These are phyloP conservation scores for Penelope pileata DNA, from an alignment of 2,113 vertebrate species.

Conservation along the genomic window DNA sequence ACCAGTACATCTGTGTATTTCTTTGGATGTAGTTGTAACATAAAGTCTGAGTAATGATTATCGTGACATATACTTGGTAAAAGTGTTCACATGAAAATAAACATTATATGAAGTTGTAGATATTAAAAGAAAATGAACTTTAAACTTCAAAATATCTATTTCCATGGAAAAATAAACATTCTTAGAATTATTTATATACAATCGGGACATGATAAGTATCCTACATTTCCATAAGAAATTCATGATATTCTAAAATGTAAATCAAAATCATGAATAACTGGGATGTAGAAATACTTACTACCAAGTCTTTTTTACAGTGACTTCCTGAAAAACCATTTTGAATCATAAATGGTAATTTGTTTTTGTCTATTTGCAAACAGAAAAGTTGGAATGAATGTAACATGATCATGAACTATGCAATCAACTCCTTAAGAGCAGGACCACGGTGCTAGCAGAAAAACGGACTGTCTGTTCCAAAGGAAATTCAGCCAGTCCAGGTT, in stretches of 20 bases:
- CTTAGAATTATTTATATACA: neutral
- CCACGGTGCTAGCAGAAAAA: accelerated
- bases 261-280: neutral
- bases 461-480: neutral
- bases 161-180: neutral
- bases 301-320: neutral
- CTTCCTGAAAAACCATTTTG: neutral
- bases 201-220: neutral
- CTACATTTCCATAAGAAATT: neutral
- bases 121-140: neutral
- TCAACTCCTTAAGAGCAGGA: neutral
- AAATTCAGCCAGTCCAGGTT: neutral
- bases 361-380: neutral
- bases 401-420: neutral
- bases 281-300: neutral
- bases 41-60: neutral
- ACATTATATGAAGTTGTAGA: accelerated
- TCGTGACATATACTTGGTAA: neutral
- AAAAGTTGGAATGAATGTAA: neutral
- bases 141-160: neutral
- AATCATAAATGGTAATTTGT: accelerated
- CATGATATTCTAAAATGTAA: neutral
- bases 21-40: neutral
- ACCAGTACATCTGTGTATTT: neutral
- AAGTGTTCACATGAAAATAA: neutral